Conservation (phyloP, 2,888 invertebrate genomes). For the Iphiclides podalirius region DNA sequence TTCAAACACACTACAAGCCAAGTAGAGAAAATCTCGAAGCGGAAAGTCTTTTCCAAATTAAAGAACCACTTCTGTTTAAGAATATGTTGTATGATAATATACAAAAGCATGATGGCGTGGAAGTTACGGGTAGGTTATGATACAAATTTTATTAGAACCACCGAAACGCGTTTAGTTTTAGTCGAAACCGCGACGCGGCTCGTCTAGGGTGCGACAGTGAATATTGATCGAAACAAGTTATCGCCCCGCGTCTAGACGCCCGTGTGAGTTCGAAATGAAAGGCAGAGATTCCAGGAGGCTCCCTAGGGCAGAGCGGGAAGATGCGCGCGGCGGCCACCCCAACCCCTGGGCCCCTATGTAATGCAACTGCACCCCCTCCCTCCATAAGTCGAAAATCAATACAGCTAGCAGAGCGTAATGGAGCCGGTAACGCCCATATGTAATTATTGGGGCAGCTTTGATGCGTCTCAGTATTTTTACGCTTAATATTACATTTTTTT, state of each 20-base stretch:
- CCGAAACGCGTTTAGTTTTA: too few species aligned
- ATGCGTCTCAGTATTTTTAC: too few species aligned
- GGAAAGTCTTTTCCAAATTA: slow-evolving; percentile 7
- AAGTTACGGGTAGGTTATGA: too few species aligned
- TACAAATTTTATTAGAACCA: too few species aligned
- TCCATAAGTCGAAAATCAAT: slow-evolving; percentile 19
- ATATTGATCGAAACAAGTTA: not conserved
- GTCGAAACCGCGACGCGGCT: not conserved
- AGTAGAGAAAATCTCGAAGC: not conserved
- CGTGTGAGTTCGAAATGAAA: slow-evolving; percentile 13
- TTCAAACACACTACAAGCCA: slow-evolving; percentile 4
- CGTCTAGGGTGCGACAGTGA: not conserved
- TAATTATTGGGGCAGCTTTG: too few species aligned
- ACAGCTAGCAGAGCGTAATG: slow-evolving; percentile 7
- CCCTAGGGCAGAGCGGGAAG: slow-evolving; percentile 7
- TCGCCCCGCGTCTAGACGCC: slow-evolving; percentile 7
- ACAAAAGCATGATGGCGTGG: slow-evolving; percentile 2
- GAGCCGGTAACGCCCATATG: not conserved
- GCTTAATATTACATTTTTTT: too few species aligned
- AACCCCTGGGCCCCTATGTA: not conserved
- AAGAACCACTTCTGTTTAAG: slow-evolving; percentile 6
- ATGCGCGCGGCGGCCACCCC: slow-evolving; percentile 16
- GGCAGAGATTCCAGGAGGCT: not conserved
- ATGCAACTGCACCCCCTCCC: slow-evolving; percentile 17
- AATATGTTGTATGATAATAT: slow-evolving; percentile 6